Percentiles rank a stretch among this genome's conserved stretches.
phyloP scores from a whole-genome alignment of 2,888 invertebrate species.

The Coleophora deauratella region DNA sequence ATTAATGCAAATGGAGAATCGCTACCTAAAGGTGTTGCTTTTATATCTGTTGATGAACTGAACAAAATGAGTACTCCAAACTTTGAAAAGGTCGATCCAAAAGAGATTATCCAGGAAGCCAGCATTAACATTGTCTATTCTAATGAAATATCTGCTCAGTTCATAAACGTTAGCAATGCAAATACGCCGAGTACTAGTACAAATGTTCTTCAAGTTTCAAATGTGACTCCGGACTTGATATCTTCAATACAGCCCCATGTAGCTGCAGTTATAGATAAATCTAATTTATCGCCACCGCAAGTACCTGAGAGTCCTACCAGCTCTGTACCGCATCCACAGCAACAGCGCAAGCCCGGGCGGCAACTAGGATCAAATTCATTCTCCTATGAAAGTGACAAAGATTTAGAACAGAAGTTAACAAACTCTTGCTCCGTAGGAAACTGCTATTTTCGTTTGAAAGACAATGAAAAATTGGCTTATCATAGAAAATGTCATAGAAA shows the following conservation, averaged over 20 bases:
- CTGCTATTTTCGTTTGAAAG: conserved; percentile 74
- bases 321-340: conserved; percentile 23
- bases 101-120: conserved; percentile 65
- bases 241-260: conserved; percentile 48
- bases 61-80: conserved; percentile 64
- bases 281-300: conserved; percentile 24
- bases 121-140: conserved; percentile 66
- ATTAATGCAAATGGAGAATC: conserved; percentile 35
- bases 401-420: conserved; percentile 25
- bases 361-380: conserved; percentile 12
- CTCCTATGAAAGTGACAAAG: conserved; percentile 17
- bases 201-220: conserved; percentile 50
- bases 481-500: conserved; percentile 78
- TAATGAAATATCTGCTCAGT: conserved; percentile 52
- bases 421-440: conserved; percentile 67
- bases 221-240: conserved; percentile 58
- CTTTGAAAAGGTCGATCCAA: conserved; percentile 63
- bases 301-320: conserved; percentile 19
- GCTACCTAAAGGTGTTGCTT: conserved; percentile 58
- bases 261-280: conserved; percentile 21
- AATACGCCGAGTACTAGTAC: conserved; percentile 30
- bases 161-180: conserved; percentile 44
- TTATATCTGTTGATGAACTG: conserved; percentile 60
- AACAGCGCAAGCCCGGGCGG: conserved; percentile 25
- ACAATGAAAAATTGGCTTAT: conserved; percentile 74